phyloP scores from a whole-genome alignment of 2,888 invertebrate genomes.

The Drosophila monieri region DNA sequence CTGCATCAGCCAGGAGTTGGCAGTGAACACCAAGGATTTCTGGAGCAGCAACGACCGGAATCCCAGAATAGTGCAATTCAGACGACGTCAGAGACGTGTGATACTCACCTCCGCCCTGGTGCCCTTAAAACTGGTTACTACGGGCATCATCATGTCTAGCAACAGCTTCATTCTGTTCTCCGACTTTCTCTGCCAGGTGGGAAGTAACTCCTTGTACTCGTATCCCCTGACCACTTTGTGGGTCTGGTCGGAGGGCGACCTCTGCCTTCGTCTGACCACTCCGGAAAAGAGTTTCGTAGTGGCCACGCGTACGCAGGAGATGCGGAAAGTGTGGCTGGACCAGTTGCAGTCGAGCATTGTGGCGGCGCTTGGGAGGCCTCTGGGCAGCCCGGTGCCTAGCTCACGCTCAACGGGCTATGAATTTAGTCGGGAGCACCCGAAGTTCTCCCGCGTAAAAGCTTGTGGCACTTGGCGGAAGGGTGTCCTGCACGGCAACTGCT shows the following conservation, averaged over 20 bases:
- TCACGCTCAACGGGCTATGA: slow-evolving; percentile 89
- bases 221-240: slow-evolving; percentile 91
- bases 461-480: slow-evolving; percentile 92
- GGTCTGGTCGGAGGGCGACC: slow-evolving; percentile 90
- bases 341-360: slow-evolving; percentile 90
- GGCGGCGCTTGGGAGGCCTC: slow-evolving; percentile 86
- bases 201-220: slow-evolving; percentile 87
- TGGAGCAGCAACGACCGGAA: slow-evolving; percentile 83
- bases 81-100: slow-evolving; percentile 88
- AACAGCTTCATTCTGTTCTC: slow-evolving; percentile 93
- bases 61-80: slow-evolving; percentile 81
- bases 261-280: slow-evolving; percentile 88
- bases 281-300: slow-evolving; percentile 92
- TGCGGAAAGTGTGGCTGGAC: slow-evolving; percentile 92
- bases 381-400: slow-evolving; percentile 86
- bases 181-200: slow-evolving; percentile 91
- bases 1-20: slow-evolving; percentile 80
- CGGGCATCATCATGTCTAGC: slow-evolving; percentile 87
- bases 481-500: slow-evolving; percentile 92
- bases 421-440: slow-evolving; percentile 88
- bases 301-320: slow-evolving; percentile 86
- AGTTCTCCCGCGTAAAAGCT: slow-evolving; percentile 91
- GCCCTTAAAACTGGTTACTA: slow-evolving; percentile 89
- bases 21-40: slow-evolving; percentile 82
- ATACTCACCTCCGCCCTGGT: slow-evolving; percentile 90